Conservation (phyloP, 2,113 vertebrate genomes). For the Mus musculus region GRCm39 chr6:64806001-64806500, state of each 20-base stretch:
- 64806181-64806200: neutral
- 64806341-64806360: neutral
- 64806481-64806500: no score
- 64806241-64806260: neutral
- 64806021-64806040: neutral
- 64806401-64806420: neutral
- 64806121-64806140: neutral
- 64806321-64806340: neutral
- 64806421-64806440: neutral
- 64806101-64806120: neutral
- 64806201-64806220: neutral
- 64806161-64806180: neutral
- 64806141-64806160: no score
- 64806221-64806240: neutral
- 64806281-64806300: neutral
- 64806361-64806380: neutral
- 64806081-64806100: neutral
- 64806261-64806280: neutral
- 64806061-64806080: neutral
- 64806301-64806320: neutral
- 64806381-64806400: neutral
- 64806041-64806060: neutral
- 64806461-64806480: neutral
- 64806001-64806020: neutral
- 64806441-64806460: neutral